Evolutionary conservation across 2,888 invertebrate species (phyloP), one percentile per base, ranked within the genome.

Genomic region (Epiblema foenella): DNA sequence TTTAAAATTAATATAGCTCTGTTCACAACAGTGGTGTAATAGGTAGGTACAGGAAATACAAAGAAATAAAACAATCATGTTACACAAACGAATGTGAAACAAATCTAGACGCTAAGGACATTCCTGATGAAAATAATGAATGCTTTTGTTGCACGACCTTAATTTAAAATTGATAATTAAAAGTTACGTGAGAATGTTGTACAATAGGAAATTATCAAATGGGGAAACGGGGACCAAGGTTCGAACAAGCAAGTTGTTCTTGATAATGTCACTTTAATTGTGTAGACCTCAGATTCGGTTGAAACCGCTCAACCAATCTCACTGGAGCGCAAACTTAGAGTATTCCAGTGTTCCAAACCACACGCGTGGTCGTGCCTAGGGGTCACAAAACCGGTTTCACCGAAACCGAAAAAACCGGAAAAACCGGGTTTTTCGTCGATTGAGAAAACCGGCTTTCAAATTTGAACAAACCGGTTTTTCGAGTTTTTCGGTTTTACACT

Each of bases 61-160:
- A 42, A 15, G n/a, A 66, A 24, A 64, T 62, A 56, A 49, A 69
- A 73, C 68, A 68, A 70, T 58, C 11, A 20, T 11, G 58, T 33
- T 57, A 12, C 58, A 58, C 17, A 58, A 58, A 46, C 37, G 62
- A 54, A 73, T 60, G 33, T 60, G 57, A 73, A 62, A 66, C 56
- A 62, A 67, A 65, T 66, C 58, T 57, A 64, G 58, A 57, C 63
- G 33, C 29, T 66, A 65, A 64, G 59, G 69, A 72, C 69, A 72
- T 17, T 54, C 57, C 46, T 62, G 69, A 73, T 69, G 64, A 69
- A 69, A 65, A 73, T 65, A 62, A 69, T 69, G 56, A 62, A 78
- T 79, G 79, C 77, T 81, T 82, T 84, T 83, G 83, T 81, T 77
- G 64, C 74, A 74, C 76, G 83, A 75, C 84, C 81, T 83, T 82